Evolutionary conservation across 1,140 invertebrate genomes (phyloP), one percentile per base, ranked within the genome.

Genomic region (Heliconius nattereri): DNA sequence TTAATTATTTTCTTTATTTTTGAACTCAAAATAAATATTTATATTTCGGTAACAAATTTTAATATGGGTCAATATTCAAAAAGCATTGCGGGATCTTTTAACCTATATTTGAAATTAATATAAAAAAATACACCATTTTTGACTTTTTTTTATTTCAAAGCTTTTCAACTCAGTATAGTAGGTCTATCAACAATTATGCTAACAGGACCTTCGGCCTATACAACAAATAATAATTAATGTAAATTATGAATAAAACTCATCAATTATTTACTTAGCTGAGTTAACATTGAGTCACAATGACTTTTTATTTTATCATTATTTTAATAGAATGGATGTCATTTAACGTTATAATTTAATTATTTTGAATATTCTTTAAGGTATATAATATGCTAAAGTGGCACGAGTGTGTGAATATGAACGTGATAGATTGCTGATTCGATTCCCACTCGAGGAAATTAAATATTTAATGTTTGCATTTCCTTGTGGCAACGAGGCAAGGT

Each of bases 191-290:
- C 7, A 60, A 23, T n/a, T 23, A 8, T 23, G 54, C 20, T 60
- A 23, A 60, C 20, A 23, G 20, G 35, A 52, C 20, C 16, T 72
- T 66, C 11, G 9, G 23, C 13, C 11, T 29, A 66, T 29, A 26
- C 16, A 66, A 26, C 40, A 73, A 7, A 52, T 52, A 45, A 40
- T 37, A 20, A 40, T 66, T 49, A 57, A 70, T 76, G 35, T 45
- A 19, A 26, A 76, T 76, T 70, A 40, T 76, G n/a, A 37, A 71
- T 71, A 75, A 60, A 75, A 75, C 74, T 32, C 74, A 75, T 75
- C 37, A 40, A 23, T 2, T 49, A 60, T 76, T 76, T 40, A 76
- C 57, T 70, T 49, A 76, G 37, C 60, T 76, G 75, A 20, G 23
- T 76, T 32, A 32, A 76, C 60, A 32, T 54, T 76, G 75, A 76